These are phyloP conservation scores for Myotis daubentonii DNA, from an alignment of 2,797 vertebrate species.

Conservation along the genomic window DNA sequence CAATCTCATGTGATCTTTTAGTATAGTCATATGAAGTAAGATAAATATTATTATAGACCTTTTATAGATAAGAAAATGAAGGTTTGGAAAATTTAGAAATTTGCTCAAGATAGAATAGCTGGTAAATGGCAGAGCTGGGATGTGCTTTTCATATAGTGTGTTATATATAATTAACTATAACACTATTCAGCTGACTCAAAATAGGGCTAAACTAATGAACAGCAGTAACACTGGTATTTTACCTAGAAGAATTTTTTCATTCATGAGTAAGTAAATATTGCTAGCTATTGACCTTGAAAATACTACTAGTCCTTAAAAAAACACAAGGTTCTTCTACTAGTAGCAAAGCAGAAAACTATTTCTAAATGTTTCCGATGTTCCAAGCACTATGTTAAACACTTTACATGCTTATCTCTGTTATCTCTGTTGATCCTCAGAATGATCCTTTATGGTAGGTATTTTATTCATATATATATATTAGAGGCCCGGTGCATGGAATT, in stretches of 20 bases:
- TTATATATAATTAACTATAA: slow-evolving; percentile 13
- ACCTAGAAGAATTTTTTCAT: neutral
- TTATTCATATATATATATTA: no score
- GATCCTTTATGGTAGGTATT: neutral
- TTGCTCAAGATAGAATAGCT: neutral
- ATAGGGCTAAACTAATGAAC: neutral
- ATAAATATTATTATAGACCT: neutral
- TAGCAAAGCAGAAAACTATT: neutral
- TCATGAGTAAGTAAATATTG: slow-evolving; percentile 1
- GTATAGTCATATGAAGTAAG: neutral
- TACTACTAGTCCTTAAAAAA: slow-evolving; percentile 37
- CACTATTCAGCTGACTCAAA: neutral
- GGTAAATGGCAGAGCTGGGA: neutral
- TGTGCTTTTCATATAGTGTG: neutral
- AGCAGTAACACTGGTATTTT: neutral
- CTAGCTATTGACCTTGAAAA: slow-evolving; percentile 35
- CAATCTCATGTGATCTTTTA: neutral
- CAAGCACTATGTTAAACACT: neutral
- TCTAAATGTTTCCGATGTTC: neutral
- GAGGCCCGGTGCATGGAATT: no score
- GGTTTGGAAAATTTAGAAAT: slow-evolving; percentile 2
- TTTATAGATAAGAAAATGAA: slow-evolving; percentile 41
- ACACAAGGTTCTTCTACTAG: neutral
- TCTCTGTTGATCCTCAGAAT: neutral
- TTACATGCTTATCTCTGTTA: neutral